Conservation (phyloP, 2,113 vertebrate species). For the Ceyx melanurus region DNA sequence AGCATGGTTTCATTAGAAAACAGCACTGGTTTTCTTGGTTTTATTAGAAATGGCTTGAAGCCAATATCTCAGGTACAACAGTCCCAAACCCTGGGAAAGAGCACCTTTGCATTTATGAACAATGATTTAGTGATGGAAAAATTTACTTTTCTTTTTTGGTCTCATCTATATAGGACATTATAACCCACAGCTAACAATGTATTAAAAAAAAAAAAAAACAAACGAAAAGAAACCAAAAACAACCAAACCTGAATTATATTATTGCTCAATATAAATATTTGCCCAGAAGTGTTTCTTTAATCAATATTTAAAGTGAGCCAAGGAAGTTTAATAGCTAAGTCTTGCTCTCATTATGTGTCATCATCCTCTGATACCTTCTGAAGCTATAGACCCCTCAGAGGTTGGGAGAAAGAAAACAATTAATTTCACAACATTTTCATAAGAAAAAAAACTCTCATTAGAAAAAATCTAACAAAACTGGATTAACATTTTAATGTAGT, state of each 20-base stretch:
- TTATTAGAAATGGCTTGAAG: constrained; percentile 29
- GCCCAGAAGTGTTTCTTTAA: constrained; percentile 66
- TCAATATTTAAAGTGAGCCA: constrained; percentile 70
- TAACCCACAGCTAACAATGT: not conserved
- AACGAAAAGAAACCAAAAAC: not conserved
- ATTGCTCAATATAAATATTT: constrained; percentile 66
- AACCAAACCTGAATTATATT: constrained; percentile 8
- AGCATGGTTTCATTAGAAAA: constrained; percentile 39
- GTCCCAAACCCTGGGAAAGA: not conserved
- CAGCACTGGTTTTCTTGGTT: no score
- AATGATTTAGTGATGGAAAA: not conserved
- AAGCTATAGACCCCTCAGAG: constrained; percentile 47
- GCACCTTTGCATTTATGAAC: not conserved
- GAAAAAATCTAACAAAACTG: constrained; percentile 12
- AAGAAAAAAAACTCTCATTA: constrained; percentile 3
- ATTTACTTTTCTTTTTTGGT: not conserved
- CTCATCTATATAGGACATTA: not conserved
- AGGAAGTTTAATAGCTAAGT: constrained; percentile 63
- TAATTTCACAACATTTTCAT: constrained; percentile 58
- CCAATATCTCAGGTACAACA: not conserved
- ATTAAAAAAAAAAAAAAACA: not conserved
- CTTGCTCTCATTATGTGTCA: constrained; percentile 60
- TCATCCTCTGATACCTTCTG: constrained; percentile 54
- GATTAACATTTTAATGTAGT: constrained; percentile 31
- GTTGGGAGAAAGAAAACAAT: constrained; percentile 60